Evolutionary conservation across 2,797 vertebrate genomes (phyloP).

Genomic region (Tapera naevia): DNA sequence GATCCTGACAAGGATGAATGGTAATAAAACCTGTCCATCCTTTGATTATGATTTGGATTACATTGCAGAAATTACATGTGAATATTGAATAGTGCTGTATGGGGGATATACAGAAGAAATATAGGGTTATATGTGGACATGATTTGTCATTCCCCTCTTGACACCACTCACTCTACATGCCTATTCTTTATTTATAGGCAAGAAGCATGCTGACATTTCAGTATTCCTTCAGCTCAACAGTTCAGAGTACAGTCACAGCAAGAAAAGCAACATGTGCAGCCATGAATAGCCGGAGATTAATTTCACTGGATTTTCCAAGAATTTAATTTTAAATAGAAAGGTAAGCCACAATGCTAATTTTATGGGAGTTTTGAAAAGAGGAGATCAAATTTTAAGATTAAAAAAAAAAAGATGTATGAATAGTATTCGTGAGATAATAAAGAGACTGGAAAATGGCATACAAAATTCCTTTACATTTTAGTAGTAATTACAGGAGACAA

Average conservation of each 20-base stretch:
- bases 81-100: neutral
- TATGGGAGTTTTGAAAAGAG: neutral
- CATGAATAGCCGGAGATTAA: neutral
- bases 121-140: neutral
- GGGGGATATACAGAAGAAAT: neutral
- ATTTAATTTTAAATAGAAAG: neutral
- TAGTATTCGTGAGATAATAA: neutral
- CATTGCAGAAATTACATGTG: slow-evolving; percentile 35
- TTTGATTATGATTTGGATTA: slow-evolving; percentile 31
- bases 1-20: slow-evolving; percentile 26
- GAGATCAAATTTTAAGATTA: neutral
- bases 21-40: slow-evolving; percentile 4
- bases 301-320: slow-evolving; percentile 20
- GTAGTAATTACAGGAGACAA: neutral
- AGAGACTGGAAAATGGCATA: neutral
- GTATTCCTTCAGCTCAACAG: slow-evolving; percentile 13
- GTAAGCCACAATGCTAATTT: neutral
- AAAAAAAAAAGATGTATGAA: neutral
- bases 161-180: neutral
- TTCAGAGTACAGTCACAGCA: slow-evolving; percentile 25
- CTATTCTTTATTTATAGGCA: slow-evolving; percentile 59
- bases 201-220: slow-evolving; percentile 40
- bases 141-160: slow-evolving; percentile 34
- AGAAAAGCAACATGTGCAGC: neutral
- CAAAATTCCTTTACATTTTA: neutral